phyloP scores from a whole-genome alignment of 2,888 invertebrate species.

The Caenorhabditis afra region DNA sequence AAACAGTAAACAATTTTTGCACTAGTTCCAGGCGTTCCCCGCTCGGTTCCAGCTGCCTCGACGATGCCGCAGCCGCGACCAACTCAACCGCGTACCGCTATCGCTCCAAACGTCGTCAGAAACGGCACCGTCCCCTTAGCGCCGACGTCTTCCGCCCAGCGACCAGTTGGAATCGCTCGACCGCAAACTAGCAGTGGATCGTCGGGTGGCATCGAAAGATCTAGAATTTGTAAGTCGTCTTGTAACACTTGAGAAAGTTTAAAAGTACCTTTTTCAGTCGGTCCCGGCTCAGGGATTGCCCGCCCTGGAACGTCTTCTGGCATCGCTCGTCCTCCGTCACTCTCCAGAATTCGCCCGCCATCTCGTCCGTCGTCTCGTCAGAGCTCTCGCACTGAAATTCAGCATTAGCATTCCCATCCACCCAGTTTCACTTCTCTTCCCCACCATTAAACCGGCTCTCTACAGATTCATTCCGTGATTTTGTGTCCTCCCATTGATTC shows the following conservation, averaged over 20 bases:
- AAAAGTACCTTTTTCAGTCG: neutral
- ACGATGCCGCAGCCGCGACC: neutral
- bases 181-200: conserved; percentile 15
- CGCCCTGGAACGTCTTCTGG: conserved; percentile 18
- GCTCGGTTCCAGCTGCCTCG: neutral
- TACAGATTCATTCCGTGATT: too few species aligned
- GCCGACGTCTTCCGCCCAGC: neutral
- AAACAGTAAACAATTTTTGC: too few species aligned
- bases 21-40: neutral
- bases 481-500: too few species aligned
- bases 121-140: neutral
- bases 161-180: conserved; percentile 30
- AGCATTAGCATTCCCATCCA: neutral
- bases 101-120: conserved; percentile 42
- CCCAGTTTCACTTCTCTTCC: neutral
- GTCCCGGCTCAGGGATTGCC: conserved; percentile 6
- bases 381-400: conserved; percentile 21
- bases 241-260: too few species aligned
- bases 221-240: conserved; percentile 24
- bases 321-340: neutral
- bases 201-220: neutral
- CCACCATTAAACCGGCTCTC: neutral
- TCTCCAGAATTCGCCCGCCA: conserved; percentile 27
- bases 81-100: neutral
- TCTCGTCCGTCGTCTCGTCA: conserved; percentile 31